A percentile compares a stretch with the other conserved stretches of the same genome.
Evolutionary conservation across 2,797 vertebrate species (phyloP).

Genomic region (Ctenochaetus hawaiiensis): DNA sequence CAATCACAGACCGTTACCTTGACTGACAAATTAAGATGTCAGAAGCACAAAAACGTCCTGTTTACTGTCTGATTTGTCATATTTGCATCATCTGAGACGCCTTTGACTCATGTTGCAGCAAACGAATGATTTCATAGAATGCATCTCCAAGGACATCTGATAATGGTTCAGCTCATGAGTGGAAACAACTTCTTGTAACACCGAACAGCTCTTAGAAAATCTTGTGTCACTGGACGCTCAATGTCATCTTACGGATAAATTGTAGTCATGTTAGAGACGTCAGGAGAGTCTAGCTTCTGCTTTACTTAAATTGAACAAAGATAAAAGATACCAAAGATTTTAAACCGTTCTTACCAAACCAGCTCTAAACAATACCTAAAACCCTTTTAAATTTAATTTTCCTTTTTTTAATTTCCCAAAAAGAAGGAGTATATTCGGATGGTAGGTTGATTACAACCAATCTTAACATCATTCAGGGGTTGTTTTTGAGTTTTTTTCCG

Average conservation of each 20-base stretch:
- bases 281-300: no score
- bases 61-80: background rate
- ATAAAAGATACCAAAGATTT: no score
- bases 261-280: no score
- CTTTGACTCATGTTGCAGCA: background rate
- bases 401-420: background rate
- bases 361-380: background rate
- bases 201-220: no score
- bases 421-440: background rate
- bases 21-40: constrained; percentile 30
- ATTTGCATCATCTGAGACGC: background rate
- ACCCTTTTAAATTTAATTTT: background rate
- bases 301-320: no score
- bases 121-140: background rate
- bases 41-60: background rate
- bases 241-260: no score
- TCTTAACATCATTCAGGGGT: no score
- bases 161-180: background rate
- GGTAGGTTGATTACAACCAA: background rate
- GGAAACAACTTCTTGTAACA: background rate
- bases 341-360: no score
- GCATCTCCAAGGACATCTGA: no score
- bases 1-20: constrained; percentile 23
- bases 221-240: no score
- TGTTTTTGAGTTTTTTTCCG: background rate